These are phyloP conservation scores for Dolichoris vasculosae DNA, from an alignment of 1,140 invertebrate species.

Conservation along the genomic window DNA sequence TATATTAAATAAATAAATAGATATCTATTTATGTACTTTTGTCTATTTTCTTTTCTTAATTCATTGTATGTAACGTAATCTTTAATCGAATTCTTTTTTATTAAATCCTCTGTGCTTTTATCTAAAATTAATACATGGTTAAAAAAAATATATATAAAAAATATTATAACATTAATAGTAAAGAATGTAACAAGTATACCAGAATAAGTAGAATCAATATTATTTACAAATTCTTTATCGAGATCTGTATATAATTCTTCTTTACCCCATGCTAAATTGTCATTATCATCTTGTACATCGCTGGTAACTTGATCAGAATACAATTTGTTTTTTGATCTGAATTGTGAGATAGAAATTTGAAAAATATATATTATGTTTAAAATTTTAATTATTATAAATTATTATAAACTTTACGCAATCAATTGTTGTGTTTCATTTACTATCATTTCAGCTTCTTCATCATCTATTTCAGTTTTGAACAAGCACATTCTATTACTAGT, in stretches of 20 bases:
- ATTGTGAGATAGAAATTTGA: neutral
- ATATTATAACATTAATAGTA: neutral
- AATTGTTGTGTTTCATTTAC: neutral
- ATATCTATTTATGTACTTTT: conserved; percentile 24
- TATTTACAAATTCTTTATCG: neutral
- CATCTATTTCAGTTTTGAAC: neutral
- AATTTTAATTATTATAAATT: neutral
- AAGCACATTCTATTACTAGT: neutral
- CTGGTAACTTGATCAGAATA: neutral
- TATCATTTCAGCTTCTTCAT: neutral
- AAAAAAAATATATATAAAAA: neutral
- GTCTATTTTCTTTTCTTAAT: conserved; percentile 39
- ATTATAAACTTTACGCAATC: neutral
- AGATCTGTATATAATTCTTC: neutral
- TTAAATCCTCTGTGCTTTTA: neutral
- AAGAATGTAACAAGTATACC: neutral
- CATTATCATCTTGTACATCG: neutral
- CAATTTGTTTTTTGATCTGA: neutral
- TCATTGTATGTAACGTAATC: conserved; percentile 46
- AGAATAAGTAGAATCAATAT: neutral
- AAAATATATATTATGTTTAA: neutral
- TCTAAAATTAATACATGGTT: conserved; percentile 23
- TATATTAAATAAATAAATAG: neutral
- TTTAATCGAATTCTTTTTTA: neutral
- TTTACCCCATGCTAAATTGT: neutral